Percentiles rank a stretch among this genome's conserved stretches.
Evolutionary conservation across 1,140 invertebrate genomes (phyloP).

Genomic region (Kradibia gibbosae): DNA sequence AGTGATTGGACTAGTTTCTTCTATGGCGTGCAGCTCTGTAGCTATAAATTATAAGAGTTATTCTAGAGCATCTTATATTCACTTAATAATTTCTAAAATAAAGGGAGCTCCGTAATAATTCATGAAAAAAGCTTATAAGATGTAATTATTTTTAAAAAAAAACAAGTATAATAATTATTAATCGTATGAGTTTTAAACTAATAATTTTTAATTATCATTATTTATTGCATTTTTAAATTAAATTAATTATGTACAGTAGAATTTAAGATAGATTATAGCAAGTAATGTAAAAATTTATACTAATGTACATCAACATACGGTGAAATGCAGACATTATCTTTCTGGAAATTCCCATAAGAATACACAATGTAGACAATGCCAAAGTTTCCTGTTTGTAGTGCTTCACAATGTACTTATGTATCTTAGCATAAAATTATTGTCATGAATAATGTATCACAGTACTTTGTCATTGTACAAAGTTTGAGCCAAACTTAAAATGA

Average conservation of each 20-base stretch:
- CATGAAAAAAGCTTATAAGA: too few species aligned
- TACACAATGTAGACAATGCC: neutral
- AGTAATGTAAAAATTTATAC: neutral
- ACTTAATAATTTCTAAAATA: too few species aligned
- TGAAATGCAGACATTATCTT: neutral
- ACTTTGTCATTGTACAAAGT: neutral
- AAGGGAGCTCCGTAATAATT: too few species aligned
- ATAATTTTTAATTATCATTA: too few species aligned
- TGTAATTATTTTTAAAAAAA: too few species aligned
- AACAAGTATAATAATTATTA: too few species aligned
- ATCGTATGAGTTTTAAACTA: too few species aligned
- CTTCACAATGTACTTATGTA: slow-evolving; percentile 7
- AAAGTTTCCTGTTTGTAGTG: slow-evolving; percentile 2
- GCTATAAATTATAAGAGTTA: too few species aligned
- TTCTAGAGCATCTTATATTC: too few species aligned
- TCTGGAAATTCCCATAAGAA: slow-evolving; percentile 1
- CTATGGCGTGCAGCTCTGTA: too few species aligned
- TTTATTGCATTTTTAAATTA: neutral
- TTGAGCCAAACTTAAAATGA: neutral
- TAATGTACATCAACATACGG: neutral
- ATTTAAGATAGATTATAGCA: neutral
- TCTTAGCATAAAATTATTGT: slow-evolving; percentile 6
- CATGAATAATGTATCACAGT: neutral
- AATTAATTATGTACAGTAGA: neutral
- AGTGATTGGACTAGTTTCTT: too few species aligned